phyloP scores from a whole-genome alignment of 2,797 vertebrate species.

The Okamejei kenojei region DNA sequence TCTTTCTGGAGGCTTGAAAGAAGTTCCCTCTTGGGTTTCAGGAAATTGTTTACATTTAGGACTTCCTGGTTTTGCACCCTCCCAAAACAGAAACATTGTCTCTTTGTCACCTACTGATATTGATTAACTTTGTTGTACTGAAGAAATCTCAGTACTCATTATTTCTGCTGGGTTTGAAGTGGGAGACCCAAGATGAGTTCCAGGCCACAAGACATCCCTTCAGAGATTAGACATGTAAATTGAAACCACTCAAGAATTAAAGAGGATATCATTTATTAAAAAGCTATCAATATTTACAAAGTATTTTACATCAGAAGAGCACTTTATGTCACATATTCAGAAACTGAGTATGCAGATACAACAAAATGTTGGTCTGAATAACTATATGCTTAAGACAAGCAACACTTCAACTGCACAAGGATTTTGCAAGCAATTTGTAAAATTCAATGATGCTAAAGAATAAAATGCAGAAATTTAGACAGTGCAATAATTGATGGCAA shows the following conservation, averaged over 20 bases:
- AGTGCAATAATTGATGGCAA: too few species aligned
- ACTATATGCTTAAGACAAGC: background rate
- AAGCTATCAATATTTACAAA: slow-evolving; percentile 28
- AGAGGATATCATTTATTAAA: slow-evolving; percentile 34
- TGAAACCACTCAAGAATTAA: background rate
- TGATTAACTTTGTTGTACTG: too few species aligned
- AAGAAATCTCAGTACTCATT: too few species aligned
- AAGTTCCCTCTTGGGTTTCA: too few species aligned
- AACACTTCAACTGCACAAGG: background rate
- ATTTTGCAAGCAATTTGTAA: background rate
- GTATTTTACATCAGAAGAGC: slow-evolving; percentile 31
- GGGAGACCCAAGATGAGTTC: too few species aligned
- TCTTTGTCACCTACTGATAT: too few species aligned
- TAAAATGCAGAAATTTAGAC: background rate
- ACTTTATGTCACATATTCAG: background rate
- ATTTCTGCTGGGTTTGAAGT: too few species aligned
- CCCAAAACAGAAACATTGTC: too few species aligned
- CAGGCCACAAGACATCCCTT: background rate
- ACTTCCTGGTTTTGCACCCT: too few species aligned
- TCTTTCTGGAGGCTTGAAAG: too few species aligned
- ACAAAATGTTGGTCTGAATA: background rate
- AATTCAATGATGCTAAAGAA: background rate
- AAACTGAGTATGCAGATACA: background rate
- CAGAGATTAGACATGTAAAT: background rate
- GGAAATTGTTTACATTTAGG: too few species aligned